phyloP scores from a whole-genome alignment of 2,113 vertebrate genomes.

The Varanus salvator region DNA sequence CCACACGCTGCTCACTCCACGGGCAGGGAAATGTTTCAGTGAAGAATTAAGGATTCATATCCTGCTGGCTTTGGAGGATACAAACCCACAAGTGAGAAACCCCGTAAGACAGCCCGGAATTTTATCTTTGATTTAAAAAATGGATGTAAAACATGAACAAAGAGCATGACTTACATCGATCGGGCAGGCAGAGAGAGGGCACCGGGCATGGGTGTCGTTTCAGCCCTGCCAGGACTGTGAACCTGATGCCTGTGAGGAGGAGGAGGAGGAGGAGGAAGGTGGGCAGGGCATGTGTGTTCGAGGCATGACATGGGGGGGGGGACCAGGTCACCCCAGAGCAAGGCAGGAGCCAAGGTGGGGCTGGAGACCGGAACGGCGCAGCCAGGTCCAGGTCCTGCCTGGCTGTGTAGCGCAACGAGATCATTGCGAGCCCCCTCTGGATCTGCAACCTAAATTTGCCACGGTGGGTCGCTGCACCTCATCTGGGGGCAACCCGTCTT shows the following conservation, averaged over 20 bases:
- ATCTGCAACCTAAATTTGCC: neutral
- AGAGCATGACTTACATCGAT: neutral
- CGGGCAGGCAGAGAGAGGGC: no score
- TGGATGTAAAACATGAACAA: neutral
- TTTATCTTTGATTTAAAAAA: neutral
- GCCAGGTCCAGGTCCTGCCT: no score
- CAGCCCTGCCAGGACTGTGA: no score
- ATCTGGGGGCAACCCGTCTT: neutral
- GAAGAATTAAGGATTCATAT: constrained; percentile 40
- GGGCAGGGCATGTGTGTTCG: no score
- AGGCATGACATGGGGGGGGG: no score
- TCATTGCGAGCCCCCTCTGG: neutral
- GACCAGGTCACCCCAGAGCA: no score
- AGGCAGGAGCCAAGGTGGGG: no score
- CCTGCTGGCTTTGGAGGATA: constrained; percentile 27
- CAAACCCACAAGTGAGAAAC: constrained; percentile 26
- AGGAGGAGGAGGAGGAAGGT: no score
- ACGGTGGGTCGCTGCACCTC: neutral
- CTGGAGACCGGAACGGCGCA: no score
- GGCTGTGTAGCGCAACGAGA: no score
- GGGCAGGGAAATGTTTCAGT: constrained; percentile 57
- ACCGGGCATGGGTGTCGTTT: neutral
- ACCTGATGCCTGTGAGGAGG: no score
- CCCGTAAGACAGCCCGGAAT: neutral
- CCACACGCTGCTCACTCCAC: constrained; percentile 65